Base-by-base conservation (phyloP, 2,113 vertebrate species). In the Dasypus novemcinctus region DNA sequence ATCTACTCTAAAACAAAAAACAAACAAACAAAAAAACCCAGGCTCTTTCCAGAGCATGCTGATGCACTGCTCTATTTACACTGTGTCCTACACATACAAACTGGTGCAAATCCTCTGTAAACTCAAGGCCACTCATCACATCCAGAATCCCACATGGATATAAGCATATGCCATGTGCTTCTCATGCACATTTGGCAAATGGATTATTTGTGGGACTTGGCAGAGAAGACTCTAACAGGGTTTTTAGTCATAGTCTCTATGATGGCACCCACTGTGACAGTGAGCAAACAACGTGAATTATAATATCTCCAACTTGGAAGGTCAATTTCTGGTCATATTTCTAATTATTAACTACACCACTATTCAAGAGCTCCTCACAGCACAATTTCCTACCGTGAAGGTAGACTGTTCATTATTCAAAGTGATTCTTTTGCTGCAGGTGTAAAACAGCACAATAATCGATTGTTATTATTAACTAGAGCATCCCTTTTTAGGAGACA, bases 241-340 rank as follows among this genome's bases (percentile, higher is more conserved):
- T 21, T 90, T 95, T 91, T 52, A 93, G 75, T 91, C 95, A 95
- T 79, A 64, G 78, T 82, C 81, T 68, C 63, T 61, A 3, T 95
- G 96, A 89, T 64, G 31, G 94, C 82, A 74, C 94, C 93, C n/a
- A 91, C 94, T 96, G 93, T 27, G 97, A 89, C 94, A 95, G 43
- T 10, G 94, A 96, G 43, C 82, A 89, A 87, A 86, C 87, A 92
- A 95, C 94, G 52, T 91, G 91, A 93, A 33, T 87, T 92, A 95
- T 94, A 87, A 94, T 79, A 91, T 17, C 68, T 43, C 80, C 83
- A 81, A 69, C 74, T 87, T 95, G 86, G 95, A 96, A 96, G 94
- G 91, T 95, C 96, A 95, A 75, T 23, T 83, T 49, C 31, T n/a
- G 52, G 83, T 94, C 89, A 15, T 84, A 54, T 87, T 89, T 94